phyloP scores from a whole-genome alignment of 2,888 invertebrate species.

The Smittia aterrima region DNA sequence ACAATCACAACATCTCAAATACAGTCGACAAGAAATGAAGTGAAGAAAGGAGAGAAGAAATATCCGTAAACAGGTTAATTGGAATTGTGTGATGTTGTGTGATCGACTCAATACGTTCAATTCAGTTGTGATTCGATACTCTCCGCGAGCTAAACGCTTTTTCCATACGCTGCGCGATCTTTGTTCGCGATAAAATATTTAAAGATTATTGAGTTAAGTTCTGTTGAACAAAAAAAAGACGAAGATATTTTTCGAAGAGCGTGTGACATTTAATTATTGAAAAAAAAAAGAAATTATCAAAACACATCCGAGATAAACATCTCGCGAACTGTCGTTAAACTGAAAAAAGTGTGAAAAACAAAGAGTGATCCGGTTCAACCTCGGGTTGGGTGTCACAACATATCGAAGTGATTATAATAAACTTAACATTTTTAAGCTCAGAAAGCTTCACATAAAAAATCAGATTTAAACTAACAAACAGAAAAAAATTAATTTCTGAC shows the following conservation, averaged over 20 bases:
- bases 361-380: not conserved
- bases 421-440: slow-evolving; percentile 1
- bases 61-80: slow-evolving; percentile 42
- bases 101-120: slow-evolving; percentile 34
- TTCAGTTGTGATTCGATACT: slow-evolving; percentile 41
- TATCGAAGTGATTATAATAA: slow-evolving; percentile 22
- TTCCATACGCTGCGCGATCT: slow-evolving; percentile 25
- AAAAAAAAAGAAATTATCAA: not conserved
- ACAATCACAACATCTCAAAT: not conserved
- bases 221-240: not conserved
- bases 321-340: not conserved
- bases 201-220: not conserved
- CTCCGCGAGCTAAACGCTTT: slow-evolving; percentile 40
- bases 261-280: not conserved
- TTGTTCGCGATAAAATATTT: slow-evolving; percentile 8
- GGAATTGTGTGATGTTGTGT: slow-evolving; percentile 40
- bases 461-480: not conserved
- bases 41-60: slow-evolving; percentile 26
- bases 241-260: not conserved
- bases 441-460: not conserved
- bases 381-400: slow-evolving; percentile 15
- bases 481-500: not conserved
- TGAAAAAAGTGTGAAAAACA: not conserved
- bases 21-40: slow-evolving; percentile 4
- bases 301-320: not conserved